phyloP scores from a whole-genome alignment of 2,888 invertebrate species.

The Pimpla rufipes region DNA sequence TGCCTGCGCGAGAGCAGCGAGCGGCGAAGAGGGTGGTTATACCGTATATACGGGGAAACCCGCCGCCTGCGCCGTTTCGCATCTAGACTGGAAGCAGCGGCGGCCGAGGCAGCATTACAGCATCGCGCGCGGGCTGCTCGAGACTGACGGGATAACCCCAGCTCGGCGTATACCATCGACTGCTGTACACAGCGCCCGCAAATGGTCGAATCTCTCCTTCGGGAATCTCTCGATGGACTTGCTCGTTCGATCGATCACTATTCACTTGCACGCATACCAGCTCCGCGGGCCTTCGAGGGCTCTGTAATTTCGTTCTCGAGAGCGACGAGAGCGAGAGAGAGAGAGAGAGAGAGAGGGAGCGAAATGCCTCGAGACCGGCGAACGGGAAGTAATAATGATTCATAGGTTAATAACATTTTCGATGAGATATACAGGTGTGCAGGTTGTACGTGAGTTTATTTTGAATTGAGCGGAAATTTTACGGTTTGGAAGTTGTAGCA shows the following conservation, averaged over 20 bases:
- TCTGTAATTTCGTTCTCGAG: not conserved
- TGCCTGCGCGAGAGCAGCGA: conserved; percentile 15
- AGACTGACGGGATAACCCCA: conserved; percentile 47
- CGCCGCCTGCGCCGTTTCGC: conserved; percentile 9
- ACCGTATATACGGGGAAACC: conserved; percentile 2
- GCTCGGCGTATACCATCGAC: not conserved
- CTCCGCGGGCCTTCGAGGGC: not conserved
- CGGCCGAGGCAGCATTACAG: conserved; percentile 20
- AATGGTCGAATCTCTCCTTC: conserved; percentile 58
- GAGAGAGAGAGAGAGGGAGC: too few relatives aligned
- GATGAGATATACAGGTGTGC: too few relatives aligned
- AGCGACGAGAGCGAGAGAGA: not conserved
- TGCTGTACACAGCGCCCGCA: conserved; percentile 21
- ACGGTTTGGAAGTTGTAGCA: not conserved
- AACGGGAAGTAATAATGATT: conserved; percentile 6
- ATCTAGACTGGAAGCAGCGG: conserved; percentile 36
- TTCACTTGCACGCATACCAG: conserved; percentile 36
- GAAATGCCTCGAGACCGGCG: not conserved
- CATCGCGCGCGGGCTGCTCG: conserved; percentile 33
- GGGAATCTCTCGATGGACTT: conserved; percentile 63
- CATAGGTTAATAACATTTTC: not conserved
- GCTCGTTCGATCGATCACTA: conserved; percentile 57
- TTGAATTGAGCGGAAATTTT: not conserved
- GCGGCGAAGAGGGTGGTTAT: not conserved
- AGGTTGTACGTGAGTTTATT: too few relatives aligned